Evolutionary conservation across 2,888 invertebrate genomes (phyloP).

Genomic region (Bruchidius siliquastri): DNA sequence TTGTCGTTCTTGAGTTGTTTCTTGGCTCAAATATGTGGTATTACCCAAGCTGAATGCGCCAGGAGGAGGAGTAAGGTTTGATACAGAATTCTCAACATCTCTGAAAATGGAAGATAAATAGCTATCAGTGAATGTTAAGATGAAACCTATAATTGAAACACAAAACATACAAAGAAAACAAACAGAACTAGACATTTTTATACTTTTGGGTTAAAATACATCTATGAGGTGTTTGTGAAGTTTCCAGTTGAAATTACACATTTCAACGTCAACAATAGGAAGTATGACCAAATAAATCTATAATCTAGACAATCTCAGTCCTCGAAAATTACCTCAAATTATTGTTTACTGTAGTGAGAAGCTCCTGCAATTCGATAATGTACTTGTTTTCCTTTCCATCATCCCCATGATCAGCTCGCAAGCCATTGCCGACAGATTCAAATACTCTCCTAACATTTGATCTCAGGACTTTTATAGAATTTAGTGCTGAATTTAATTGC

Average conservation of each 20-base stretch:
- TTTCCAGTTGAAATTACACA: too few relatives aligned
- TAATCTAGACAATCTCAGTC: too few relatives aligned
- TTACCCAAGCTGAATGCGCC: constrained; percentile 81
- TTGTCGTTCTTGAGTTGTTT: constrained; percentile 85
- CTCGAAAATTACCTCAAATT: constrained; percentile 69
- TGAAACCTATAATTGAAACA: too few relatives aligned
- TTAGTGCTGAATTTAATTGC: constrained; percentile 68
- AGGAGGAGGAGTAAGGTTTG: constrained; percentile 68
- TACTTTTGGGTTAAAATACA: too few relatives aligned
- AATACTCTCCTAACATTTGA: constrained; percentile 83
- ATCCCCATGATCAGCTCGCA: constrained; percentile 74
- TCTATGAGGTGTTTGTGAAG: too few relatives aligned
- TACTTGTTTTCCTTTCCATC: constrained; percentile 76
- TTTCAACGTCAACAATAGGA: too few relatives aligned
- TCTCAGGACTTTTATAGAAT: constrained; percentile 70
- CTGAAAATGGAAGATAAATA: constrained; percentile 52
- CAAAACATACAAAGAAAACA: too few relatives aligned
- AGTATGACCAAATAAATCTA: too few relatives aligned
- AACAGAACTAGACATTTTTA: too few relatives aligned
- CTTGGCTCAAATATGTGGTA: constrained; percentile 81
- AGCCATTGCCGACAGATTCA: constrained; percentile 76
- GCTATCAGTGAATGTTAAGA: too few relatives aligned
- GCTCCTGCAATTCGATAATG: constrained; percentile 71
- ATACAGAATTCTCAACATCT: constrained; percentile 76
- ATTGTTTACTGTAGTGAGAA: constrained; percentile 72